phyloP scores from a whole-genome alignment of 2,113 vertebrate species.

The Butorides virescens region DNA sequence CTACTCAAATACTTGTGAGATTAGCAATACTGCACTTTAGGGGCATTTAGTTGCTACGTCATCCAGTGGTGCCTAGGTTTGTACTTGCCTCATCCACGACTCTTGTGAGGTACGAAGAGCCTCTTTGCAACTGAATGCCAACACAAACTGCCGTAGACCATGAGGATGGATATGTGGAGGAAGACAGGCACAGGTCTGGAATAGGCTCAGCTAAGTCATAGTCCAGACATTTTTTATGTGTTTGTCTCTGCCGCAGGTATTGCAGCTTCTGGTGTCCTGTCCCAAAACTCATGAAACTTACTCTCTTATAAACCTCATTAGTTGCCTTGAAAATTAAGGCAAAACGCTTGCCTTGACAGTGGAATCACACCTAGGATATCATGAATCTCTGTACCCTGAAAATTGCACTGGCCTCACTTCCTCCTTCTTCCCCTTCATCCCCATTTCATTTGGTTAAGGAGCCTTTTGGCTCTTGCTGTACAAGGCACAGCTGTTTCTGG shows the following conservation, averaged over 20 bases:
- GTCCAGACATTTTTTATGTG: neutral
- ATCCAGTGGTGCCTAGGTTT: neutral
- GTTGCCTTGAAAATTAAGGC: neutral
- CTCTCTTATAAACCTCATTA: neutral
- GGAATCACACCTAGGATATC: fast-evolving
- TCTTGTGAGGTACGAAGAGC: neutral
- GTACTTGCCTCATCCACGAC: neutral
- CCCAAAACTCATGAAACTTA: neutral
- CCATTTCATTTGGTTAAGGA: neutral
- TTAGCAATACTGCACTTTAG: neutral
- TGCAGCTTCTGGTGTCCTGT: neutral
- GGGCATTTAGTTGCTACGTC: neutral
- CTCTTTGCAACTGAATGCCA: neutral
- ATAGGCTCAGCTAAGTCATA: neutral
- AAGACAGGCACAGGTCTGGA: neutral
- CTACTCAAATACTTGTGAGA: neutral
- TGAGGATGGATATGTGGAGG: neutral
- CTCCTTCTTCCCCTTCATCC: neutral
- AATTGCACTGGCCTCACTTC: neutral
- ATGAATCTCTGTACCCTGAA: neutral
- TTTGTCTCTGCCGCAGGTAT: neutral
- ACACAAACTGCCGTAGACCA: neutral
- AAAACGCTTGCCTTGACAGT: neutral
- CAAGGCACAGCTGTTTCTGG: neutral
- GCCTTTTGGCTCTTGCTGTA: neutral